Evolutionary conservation across 2,113 vertebrate genomes (phyloP), one percentile per base, ranked within the genome.

Genomic region (Ceyx melanurus): DNA sequence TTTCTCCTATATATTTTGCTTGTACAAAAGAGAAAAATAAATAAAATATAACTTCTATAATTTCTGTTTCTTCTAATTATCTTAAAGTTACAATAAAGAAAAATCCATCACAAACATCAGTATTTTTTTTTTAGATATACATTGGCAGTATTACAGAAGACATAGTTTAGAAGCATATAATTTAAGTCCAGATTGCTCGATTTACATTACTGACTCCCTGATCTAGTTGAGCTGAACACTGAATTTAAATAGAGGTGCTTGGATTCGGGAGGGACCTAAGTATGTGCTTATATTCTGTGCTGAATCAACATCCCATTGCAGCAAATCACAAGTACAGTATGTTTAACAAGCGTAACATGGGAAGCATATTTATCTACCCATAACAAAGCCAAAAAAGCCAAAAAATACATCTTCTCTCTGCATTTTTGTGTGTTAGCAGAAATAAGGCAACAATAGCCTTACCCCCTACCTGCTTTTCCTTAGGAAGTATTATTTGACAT

Each of bases 321-420:
- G 82, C 89, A 96, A 95, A 93, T 66, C 95, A 95, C 93, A 96
- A 96, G 79, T 64, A 87, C 71, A 93, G 70, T 84, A 86, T 84
- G 80, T 96, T 95, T 95, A 96, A 97, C 95, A 92, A 96, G 91
- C 10, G 0, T 93, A 97, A 94, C 92, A 92, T 5, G 33, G 89
- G 61, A 97, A 96, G 86, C 51, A 43, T 96, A 97, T 97, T 95
- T 97, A 94, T 95, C 48, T 82, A 91, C 42, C 81, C 78, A 88
- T 61, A 95, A 89, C 90, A 94, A 96, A 97, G 92, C 66, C 77
- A 93, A 90, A 90, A 87, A 80, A 28, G 29, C 37, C 37, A 37
- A 37, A 37, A 37, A 35, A 35, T 35, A 88, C 64, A 93, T 15
- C 88, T 74, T 56, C 56, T 94, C 45, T 68, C 92, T 40, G 53